Conservation (phyloP, 1,140 invertebrate genomes). For the Mamestra configurata region DNA sequence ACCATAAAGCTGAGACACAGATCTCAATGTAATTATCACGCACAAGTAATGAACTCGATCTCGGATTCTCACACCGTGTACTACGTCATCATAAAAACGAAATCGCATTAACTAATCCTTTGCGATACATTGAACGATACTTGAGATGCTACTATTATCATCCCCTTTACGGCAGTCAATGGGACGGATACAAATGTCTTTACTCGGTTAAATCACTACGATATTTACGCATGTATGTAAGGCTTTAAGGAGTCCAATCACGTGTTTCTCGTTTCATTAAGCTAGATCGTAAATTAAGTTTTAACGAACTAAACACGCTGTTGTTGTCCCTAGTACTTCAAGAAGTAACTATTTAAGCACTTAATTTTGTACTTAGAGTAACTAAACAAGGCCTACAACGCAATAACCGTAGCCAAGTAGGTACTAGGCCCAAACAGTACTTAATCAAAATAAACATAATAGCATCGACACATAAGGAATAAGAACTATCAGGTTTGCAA, state of each 20-base stretch:
- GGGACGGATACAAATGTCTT: neutral
- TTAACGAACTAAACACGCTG: conserved; percentile 40
- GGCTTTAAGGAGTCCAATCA: conserved; percentile 47
- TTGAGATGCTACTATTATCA: neutral
- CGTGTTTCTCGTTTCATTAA: conserved; percentile 51
- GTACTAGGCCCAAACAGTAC: no score
- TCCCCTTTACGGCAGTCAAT: neutral
- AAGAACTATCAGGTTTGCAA: no score
- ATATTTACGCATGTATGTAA: neutral
- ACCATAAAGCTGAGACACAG: neutral
- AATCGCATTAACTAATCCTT: neutral
- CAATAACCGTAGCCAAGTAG: no score
- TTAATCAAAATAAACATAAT: no score
- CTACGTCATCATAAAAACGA: neutral
- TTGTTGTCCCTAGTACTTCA: neutral
- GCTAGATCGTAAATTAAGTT: conserved; percentile 48
- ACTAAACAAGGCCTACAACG: no score
- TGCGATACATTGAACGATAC: conserved; percentile 3
- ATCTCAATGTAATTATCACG: conserved; percentile 38
- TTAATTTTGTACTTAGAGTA: neutral
- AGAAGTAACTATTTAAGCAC: no score
- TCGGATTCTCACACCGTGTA: neutral
- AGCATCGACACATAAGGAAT: no score
- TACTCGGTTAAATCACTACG: neutral
- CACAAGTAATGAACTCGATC: conserved; percentile 40